Evolutionary conservation across 2,113 vertebrate genomes (phyloP).

Genomic region (Ciconia boyciana): DNA sequence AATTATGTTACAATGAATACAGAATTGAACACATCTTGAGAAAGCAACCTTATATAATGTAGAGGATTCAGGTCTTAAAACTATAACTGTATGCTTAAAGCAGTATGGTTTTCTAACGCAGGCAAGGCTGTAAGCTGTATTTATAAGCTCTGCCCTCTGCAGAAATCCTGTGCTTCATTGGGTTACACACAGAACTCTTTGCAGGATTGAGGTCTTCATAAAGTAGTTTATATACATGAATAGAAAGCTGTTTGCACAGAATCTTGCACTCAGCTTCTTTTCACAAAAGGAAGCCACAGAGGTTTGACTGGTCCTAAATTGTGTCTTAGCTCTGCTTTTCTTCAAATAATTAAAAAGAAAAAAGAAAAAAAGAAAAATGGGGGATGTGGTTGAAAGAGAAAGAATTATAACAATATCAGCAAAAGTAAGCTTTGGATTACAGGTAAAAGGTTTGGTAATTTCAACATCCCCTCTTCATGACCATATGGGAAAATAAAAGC

Average conservation of each 20-base stretch:
- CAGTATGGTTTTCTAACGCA: not conserved
- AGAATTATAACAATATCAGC: slow-evolving; percentile 9
- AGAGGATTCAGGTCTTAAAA: not conserved
- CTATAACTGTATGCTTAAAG: not conserved
- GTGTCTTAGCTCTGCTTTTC: not conserved
- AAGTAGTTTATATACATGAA: not conserved
- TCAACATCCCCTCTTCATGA: not conserved
- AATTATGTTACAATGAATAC: not conserved
- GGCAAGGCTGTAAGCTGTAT: not conserved
- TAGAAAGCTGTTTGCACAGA: not conserved
- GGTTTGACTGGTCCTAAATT: not conserved
- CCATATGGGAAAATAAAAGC: not conserved
- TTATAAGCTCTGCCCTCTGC: not conserved
- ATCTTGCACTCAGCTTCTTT: not conserved
- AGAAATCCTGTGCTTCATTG: not conserved
- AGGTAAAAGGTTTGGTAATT: not conserved
- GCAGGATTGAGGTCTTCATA: not conserved
- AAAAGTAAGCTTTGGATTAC: not conserved
- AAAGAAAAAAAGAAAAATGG: not conserved
- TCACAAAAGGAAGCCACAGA: not conserved
- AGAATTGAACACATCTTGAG: not conserved
- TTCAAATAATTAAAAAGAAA: not conserved
- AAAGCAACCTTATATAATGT: not conserved
- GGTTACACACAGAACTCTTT: not conserved
- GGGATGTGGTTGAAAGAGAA: not conserved